A percentile compares a stretch with the other conserved stretches of the same genome.
Evolutionary conservation across 1,140 invertebrate species (phyloP).

Genomic region (Hestina assimilis): DNA sequence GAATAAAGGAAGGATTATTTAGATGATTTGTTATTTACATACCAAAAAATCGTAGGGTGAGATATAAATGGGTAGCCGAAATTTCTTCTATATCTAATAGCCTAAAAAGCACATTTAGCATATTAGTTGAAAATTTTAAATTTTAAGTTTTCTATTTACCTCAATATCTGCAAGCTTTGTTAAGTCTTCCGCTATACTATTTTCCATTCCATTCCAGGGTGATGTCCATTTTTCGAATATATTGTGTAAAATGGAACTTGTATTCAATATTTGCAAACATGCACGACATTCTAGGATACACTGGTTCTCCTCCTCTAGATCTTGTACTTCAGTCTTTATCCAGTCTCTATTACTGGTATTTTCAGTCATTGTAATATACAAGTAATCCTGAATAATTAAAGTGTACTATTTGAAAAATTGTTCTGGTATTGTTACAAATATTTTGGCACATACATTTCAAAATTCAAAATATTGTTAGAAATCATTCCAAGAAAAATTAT

Average conservation of each 20-base stretch:
- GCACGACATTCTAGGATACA: constrained; percentile 43
- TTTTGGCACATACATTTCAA: too few relatives aligned
- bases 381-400: constrained; percentile 12
- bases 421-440: too few relatives aligned
- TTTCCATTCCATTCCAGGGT: constrained; percentile 47
- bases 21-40: too few relatives aligned
- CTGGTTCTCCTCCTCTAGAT: constrained; percentile 13
- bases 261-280: constrained; percentile 43
- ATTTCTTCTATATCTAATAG: not conserved
- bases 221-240: constrained; percentile 53
- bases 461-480: too few relatives aligned
- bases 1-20: too few relatives aligned
- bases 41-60: too few relatives aligned
- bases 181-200: constrained; percentile 57
- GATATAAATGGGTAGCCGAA: too few relatives aligned
- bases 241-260: constrained; percentile 32
- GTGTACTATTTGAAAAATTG: too few relatives aligned
- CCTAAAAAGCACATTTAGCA: too few relatives aligned
- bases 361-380: constrained; percentile 18
- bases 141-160: constrained; percentile 21
- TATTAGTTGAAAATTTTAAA: too few relatives aligned
- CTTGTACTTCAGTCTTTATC: not conserved
- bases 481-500: too few relatives aligned
- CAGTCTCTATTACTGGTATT: too few relatives aligned
- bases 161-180: constrained; percentile 48